Percentiles rank a stretch among this genome's conserved stretches.
phyloP scores from a whole-genome alignment of 1,140 invertebrate species.

The Adoxophyes honmai region DNA sequence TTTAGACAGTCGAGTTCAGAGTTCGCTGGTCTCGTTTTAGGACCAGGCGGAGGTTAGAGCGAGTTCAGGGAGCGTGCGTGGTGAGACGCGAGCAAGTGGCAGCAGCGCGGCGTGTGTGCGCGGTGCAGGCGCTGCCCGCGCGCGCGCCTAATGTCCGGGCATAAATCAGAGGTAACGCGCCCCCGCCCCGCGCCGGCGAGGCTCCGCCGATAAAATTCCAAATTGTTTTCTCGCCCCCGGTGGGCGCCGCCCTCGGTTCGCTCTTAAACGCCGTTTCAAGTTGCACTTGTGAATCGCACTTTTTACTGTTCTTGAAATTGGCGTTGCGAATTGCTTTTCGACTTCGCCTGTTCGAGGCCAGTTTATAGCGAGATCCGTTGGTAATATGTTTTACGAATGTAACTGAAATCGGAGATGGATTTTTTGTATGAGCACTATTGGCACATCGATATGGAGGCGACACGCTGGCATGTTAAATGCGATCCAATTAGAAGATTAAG shows the following conservation, averaged over 20 bases:
- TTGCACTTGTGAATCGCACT: conserved; percentile 75
- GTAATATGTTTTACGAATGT: conserved; percentile 41
- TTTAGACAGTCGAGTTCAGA: no score
- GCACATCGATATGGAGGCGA: conserved; percentile 39
- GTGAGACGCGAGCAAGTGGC: conserved; percentile 24
- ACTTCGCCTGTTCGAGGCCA: conserved; percentile 31
- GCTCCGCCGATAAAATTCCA: conserved; percentile 67
- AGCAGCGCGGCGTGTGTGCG: conserved; percentile 41
- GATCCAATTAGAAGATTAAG: conserved; percentile 76
- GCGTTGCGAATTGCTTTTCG: conserved; percentile 64
- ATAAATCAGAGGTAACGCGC: conserved; percentile 70
- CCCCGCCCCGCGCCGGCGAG: conserved; percentile 41
- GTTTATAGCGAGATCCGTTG: conserved; percentile 22
- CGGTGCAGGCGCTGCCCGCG: conserved; percentile 53
- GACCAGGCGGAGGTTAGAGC: conserved; percentile 5
- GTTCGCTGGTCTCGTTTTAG: no score
- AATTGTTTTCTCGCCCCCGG: conserved; percentile 73
- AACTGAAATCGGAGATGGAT: conserved; percentile 39
- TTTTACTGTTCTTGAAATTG: conserved; percentile 73
- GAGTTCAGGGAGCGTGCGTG: conserved; percentile 14
- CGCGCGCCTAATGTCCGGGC: conserved; percentile 53
- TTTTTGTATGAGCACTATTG: conserved; percentile 52
- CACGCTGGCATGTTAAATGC: conserved; percentile 73
- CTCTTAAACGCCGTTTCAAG: conserved; percentile 74
- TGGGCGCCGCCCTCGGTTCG: conserved; percentile 68